These are phyloP conservation scores for Bubo blakistoni DNA, from an alignment of 2,113 vertebrate species.

Conservation along the genomic window DNA sequence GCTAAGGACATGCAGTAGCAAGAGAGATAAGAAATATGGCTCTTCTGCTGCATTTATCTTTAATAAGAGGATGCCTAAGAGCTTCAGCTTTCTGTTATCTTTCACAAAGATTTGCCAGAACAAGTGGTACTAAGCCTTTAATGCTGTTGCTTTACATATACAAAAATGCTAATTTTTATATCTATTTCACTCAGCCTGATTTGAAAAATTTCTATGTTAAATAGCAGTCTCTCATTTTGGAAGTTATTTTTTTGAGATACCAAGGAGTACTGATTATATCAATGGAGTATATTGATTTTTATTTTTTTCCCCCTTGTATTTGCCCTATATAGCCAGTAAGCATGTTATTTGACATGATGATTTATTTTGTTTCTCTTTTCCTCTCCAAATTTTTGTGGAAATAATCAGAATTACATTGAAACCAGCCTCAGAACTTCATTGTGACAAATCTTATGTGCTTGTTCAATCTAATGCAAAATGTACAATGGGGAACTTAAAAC, in stretches of 20 bases:
- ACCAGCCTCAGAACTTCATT: neutral
- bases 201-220: neutral
- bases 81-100: neutral
- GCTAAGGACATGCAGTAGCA: neutral
- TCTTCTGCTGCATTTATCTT: conserved; percentile 13
- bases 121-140: neutral
- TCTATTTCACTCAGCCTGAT: neutral
- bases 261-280: neutral
- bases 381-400: neutral
- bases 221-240: neutral
- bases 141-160: neutral
- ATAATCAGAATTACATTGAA: neutral
- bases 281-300: neutral
- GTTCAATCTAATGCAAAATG: neutral
- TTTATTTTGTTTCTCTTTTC: neutral
- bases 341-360: neutral
- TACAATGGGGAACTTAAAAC: neutral
- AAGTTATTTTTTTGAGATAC: neutral
- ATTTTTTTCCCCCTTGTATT: neutral
- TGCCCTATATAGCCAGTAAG: neutral
- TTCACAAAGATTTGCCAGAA: neutral
- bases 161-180: neutral
- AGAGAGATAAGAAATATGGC: neutral
- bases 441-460: neutral
- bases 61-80: neutral